A percentile compares a stretch with the other conserved stretches of the same genome.
These are phyloP conservation scores for Falco columbarius DNA, from an alignment of 2,797 vertebrate genomes.

Conservation along the genomic window DNA sequence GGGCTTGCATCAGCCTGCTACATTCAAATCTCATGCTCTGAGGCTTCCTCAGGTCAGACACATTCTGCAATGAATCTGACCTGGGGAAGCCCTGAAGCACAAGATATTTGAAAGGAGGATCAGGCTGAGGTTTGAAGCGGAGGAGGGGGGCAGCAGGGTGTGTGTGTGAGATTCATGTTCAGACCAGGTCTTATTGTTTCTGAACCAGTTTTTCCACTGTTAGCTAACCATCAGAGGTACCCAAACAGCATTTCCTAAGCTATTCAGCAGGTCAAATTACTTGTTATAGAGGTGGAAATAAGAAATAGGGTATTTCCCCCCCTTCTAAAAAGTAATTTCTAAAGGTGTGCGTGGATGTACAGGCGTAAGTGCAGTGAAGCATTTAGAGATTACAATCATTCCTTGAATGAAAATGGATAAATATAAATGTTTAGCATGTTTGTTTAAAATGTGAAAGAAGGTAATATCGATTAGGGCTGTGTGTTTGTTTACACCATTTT, in stretches of 20 bases:
- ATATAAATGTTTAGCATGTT: constrained; percentile 73
- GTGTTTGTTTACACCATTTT: constrained; percentile 78
- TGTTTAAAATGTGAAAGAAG: constrained; percentile 77
- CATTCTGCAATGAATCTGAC: constrained; percentile 73
- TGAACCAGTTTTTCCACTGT: constrained; percentile 74
- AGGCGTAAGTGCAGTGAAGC: background rate
- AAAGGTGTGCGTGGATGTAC: background rate
- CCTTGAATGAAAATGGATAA: constrained; percentile 25
- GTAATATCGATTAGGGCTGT: constrained; percentile 73
- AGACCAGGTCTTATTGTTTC: constrained; percentile 71
- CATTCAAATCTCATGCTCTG: constrained; percentile 73
- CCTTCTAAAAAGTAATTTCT: constrained; percentile 16
- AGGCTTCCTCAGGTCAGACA: constrained; percentile 75
- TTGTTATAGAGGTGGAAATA: constrained; percentile 36
- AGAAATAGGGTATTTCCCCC: background rate
- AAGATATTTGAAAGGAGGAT: constrained; percentile 75
- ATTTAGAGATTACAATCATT: background rate
- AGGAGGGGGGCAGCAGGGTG: constrained; percentile 2
- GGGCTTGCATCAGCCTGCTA: constrained; percentile 69
- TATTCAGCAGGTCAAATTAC: constrained; percentile 64
- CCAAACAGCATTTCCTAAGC: constrained; percentile 59
- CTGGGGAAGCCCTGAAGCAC: constrained; percentile 74
- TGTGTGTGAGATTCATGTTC: constrained; percentile 65
- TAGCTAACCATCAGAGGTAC: constrained; percentile 49
- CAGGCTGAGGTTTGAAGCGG: constrained; percentile 65